Evolutionary conservation across 2,888 invertebrate genomes (phyloP), one percentile per base, ranked within the genome.

Genomic region (Pollenia labialis): DNA sequence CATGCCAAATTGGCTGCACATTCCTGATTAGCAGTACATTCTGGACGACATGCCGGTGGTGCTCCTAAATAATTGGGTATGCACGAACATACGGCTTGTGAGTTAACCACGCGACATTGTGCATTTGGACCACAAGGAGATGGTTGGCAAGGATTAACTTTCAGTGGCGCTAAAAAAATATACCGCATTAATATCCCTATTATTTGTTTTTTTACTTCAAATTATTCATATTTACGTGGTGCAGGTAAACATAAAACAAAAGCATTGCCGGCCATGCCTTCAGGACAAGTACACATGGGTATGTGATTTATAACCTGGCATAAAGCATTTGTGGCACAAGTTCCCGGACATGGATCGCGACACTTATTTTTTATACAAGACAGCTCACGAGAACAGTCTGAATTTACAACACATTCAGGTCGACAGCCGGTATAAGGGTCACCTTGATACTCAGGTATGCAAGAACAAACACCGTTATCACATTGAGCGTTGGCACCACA

Each of bases 251-350:
- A 96, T 48, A 94, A 91, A 16, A 95, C 92, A 87, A 96, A 96
- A 1, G 96, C 96, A 92, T 97, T 97, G 89, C 97, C 98, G 16
- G 95, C 94, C 92, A 95, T 96, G 66, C 96, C 96, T 80, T 94
- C 92, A 8, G 95, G 95, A 90, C 97, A 97, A 89, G 95, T 95
- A 90, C 97, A 97, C 95, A 96, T 96, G 0, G 97, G 96, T 80
- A 96, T 95, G 89, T 97, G 97, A 91, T 97, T 97, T 44, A 96
- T 94, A 4, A 97, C 96, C 89, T 95, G 95, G 90, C 97, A 97
- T 71, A 95, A 91, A 1, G 97, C 97, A 91, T 96, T 96, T 72
- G 93, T 92, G 0, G 97, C 97, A 92, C 97, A 97, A 32, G 96
- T 96, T 85, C 96, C 96, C 10, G 96, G 95, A 90, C 97, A 97